Percentiles rank a stretch among this genome's conserved stretches.
These are phyloP conservation scores for Blastomussa wellsi DNA, from an alignment of 92 coral and sea anemone genomes.

Conservation along the genomic window DNA sequence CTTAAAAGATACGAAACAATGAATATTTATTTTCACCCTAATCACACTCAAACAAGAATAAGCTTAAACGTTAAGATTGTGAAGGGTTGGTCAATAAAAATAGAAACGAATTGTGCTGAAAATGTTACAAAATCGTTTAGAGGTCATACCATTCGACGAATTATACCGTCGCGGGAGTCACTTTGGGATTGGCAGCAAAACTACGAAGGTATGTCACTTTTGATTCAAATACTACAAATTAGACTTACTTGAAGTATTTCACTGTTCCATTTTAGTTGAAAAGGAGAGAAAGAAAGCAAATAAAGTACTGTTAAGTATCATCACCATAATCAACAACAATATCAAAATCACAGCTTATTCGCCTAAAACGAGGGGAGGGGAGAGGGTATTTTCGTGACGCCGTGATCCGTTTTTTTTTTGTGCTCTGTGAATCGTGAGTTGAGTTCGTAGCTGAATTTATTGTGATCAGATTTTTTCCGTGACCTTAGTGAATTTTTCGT, in stretches of 20 bases:
- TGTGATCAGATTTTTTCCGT: no score
- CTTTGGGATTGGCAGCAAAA: neutral
- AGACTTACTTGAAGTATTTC: constrained; percentile 89
- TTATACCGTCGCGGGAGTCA: neutral
- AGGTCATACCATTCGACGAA: neutral
- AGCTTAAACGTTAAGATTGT: neutral
- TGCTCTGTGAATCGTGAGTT: no score
- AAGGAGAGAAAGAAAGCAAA: constrained; percentile 15
- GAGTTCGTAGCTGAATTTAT: no score
- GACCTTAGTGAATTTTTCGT: no score
- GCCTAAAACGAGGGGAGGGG: no score
- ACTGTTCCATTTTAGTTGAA: constrained; percentile 53
- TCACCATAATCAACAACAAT: neutral
- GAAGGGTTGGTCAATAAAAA: neutral
- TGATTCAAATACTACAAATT: neutral
- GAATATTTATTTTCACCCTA: neutral
- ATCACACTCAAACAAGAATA: neutral
- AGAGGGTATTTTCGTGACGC: no score
- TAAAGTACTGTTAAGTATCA: constrained; percentile 3
- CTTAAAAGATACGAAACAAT: neutral
- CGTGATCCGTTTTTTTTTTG: no score
- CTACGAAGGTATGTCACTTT: neutral
- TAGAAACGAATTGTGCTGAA: neutral
- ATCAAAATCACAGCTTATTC: neutral
- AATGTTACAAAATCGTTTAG: neutral